Conservation (phyloP, 2,113 vertebrate species). For the Physeter macrocephalus region DNA sequence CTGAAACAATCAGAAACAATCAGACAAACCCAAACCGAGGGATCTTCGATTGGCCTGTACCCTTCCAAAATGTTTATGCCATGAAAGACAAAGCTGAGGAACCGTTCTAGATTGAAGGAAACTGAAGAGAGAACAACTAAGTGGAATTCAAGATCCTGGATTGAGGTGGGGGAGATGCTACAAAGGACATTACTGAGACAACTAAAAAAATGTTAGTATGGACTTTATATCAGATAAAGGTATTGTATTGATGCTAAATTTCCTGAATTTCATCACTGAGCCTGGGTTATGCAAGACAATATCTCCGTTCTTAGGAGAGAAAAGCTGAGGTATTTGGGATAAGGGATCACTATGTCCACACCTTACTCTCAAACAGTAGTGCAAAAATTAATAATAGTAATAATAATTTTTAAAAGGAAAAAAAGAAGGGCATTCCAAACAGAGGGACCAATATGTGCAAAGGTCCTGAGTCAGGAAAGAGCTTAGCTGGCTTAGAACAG, state of each 20-base stretch:
- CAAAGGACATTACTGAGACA: neutral
- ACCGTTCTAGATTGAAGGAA: neutral
- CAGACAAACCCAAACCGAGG: neutral
- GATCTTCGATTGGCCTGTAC: neutral
- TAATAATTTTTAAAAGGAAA: neutral
- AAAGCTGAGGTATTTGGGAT: neutral
- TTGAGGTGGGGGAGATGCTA: fast-evolving
- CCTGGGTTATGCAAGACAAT: neutral
- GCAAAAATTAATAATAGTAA: neutral
- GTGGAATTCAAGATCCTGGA: neutral
- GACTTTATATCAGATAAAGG: neutral
- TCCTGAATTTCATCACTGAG: neutral
- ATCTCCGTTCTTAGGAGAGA: neutral
- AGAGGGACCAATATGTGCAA: neutral
- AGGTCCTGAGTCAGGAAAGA: neutral
- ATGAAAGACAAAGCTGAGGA: neutral
- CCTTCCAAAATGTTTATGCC: neutral
- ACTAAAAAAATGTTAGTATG: neutral
- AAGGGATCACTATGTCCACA: neutral
- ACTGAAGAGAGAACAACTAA: neutral
- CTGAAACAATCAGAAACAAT: neutral
- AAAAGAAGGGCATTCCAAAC: neutral
- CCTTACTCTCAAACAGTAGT: neutral
- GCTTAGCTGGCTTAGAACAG: neutral
- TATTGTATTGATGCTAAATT: neutral